Evolutionary conservation across 1,140 invertebrate genomes (phyloP).

Genomic region (Laupala kohalensis): DNA sequence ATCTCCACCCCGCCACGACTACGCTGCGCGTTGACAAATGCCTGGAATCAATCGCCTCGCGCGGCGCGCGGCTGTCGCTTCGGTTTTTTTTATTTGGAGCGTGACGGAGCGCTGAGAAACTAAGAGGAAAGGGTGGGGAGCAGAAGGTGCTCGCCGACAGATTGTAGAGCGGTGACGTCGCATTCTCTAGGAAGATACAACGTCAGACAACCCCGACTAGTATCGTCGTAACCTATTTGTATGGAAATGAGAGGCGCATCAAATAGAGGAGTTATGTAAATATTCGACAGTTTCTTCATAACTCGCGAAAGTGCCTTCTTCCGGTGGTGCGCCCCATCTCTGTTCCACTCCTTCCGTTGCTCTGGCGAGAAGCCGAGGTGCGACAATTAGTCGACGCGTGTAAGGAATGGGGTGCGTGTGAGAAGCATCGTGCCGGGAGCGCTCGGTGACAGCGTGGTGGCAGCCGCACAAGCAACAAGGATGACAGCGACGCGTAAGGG

Average conservation of each 20-base stretch:
- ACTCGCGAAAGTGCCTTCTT: neutral
- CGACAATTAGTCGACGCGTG: neutral
- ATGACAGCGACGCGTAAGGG: neutral
- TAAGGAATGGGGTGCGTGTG: neutral
- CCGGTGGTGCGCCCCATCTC: no score
- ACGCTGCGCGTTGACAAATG: neutral
- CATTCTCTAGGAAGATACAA: no score
- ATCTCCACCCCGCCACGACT: neutral
- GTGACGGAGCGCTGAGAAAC: neutral
- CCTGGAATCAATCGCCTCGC: neutral
- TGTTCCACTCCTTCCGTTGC: no score
- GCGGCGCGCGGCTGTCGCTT: neutral
- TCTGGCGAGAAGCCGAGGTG: no score
- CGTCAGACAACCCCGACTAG: no score
- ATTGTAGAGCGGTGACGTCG: neutral
- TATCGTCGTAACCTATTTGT: neutral
- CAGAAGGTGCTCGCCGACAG: neutral
- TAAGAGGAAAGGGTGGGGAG: no score
- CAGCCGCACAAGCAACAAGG: neutral
- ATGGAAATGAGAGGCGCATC: neutral
- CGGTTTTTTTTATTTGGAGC: neutral
- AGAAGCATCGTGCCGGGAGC: neutral
- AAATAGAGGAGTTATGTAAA: neutral
- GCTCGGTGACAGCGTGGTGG: neutral
- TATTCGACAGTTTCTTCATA: neutral